Percentiles rank a stretch among this genome's conserved stretches.
Conservation (phyloP, 2,113 vertebrate genomes). For the Balaeniceps rex region DNA sequence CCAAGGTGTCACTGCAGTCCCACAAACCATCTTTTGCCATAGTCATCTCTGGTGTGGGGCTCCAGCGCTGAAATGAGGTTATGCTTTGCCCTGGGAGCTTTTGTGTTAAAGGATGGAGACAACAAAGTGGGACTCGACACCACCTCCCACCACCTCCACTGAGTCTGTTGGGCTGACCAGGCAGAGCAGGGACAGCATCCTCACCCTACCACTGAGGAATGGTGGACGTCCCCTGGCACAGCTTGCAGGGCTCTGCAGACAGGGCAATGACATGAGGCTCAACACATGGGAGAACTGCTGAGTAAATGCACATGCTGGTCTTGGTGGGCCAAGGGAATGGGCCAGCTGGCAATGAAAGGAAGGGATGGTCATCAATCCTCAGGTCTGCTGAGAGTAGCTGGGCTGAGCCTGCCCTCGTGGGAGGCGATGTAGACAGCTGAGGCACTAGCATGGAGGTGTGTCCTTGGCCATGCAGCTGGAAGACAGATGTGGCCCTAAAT, state of each 20-base stretch:
- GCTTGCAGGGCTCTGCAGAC: background rate
- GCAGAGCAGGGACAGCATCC: background rate
- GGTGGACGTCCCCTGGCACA: background rate
- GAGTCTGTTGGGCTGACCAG: rapidly evolving
- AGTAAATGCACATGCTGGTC: rapidly evolving
- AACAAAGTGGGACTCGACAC: background rate
- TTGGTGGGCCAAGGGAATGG: too few relatives aligned
- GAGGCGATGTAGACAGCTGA: background rate
- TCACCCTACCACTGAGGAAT: rapidly evolving
- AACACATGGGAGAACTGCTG: background rate
- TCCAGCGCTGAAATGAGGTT: background rate
- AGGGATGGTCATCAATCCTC: background rate
- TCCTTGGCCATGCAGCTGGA: background rate
- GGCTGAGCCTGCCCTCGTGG: background rate
- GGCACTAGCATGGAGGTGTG: background rate
- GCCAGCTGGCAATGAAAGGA: background rate
- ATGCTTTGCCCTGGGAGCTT: background rate
- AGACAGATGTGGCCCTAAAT: background rate
- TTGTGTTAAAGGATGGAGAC: background rate
- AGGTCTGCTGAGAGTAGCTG: rapidly evolving
- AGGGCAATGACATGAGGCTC: background rate
- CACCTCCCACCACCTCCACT: background rate
- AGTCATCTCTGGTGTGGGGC: background rate
- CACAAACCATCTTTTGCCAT: background rate
- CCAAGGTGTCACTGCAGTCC: background rate